Percentiles rank a stretch among this genome's conserved stretches.
Conservation (phyloP, 2,113 vertebrate species). For the Saccopteryx bilineata region DNA sequence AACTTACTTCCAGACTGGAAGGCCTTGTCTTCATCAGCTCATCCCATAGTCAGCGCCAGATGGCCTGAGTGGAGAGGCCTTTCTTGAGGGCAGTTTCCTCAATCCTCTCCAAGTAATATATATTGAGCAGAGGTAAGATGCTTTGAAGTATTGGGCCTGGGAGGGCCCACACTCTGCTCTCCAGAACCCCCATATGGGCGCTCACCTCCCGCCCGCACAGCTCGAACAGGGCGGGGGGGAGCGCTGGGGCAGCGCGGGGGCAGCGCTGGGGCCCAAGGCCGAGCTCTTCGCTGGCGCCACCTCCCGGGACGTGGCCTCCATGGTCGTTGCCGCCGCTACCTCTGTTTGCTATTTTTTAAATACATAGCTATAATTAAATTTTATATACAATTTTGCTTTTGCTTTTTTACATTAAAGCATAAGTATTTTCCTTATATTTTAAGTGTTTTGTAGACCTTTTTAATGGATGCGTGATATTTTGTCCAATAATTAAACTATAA, state of each 20-base stretch:
- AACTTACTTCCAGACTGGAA: constrained; percentile 89
- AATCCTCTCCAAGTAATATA: constrained; percentile 92
- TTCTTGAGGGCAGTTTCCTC: constrained; percentile 90
- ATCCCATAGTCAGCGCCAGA: constrained; percentile 91
- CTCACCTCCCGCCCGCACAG: constrained; percentile 89
- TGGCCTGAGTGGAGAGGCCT: constrained; percentile 92
- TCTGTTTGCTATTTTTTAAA: not conserved
- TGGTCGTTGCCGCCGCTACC: constrained; percentile 76
- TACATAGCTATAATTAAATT: not conserved
- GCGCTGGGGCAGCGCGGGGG: too few species aligned
- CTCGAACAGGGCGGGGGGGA: constrained; percentile 86
- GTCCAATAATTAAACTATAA: not conserved
- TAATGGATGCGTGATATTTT: not conserved
- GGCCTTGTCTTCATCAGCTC: constrained; percentile 91
- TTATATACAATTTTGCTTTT: not conserved
- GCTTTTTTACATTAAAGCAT: not conserved
- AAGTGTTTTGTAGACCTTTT: constrained; percentile 24
- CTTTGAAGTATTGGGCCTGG: constrained; percentile 91
- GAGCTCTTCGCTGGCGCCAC: constrained; percentile 81
- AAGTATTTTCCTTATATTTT: constrained; percentile 34
- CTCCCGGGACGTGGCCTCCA: constrained; percentile 84
- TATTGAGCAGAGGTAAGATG: constrained; percentile 91
- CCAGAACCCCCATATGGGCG: constrained; percentile 89
- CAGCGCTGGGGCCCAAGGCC: constrained; percentile 83
- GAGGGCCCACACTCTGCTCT: constrained; percentile 90